These are phyloP conservation scores for Masnerella sp. DNA, from an alignment of 2,888 invertebrate species.

Conservation along the genomic window DNA sequence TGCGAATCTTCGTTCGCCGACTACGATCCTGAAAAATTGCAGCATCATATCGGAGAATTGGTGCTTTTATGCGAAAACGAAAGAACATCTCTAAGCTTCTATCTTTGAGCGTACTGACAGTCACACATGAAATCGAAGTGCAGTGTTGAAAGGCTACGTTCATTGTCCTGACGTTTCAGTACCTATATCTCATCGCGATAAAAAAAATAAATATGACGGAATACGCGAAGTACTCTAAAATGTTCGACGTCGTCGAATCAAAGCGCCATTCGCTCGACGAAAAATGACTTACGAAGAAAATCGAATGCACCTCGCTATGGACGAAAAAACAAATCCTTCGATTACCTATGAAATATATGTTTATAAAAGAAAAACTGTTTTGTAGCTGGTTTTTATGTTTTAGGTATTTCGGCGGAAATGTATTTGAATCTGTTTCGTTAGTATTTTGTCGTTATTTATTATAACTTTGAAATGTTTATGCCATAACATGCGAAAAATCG, in stretches of 20 bases:
- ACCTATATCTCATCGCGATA: constrained; percentile 35
- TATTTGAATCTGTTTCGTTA: no score
- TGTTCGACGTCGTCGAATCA: constrained; percentile 25
- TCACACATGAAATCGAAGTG: constrained; percentile 29
- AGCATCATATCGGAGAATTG: constrained; percentile 19
- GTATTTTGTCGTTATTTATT: no score
- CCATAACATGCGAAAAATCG: no score
- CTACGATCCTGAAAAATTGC: constrained; percentile 31
- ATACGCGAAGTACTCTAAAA: constrained; percentile 15
- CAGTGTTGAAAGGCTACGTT: constrained; percentile 35
- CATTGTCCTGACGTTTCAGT: constrained; percentile 38
- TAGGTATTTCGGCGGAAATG: no score
- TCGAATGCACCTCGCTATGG: no score
- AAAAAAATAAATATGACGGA: constrained; percentile 33
- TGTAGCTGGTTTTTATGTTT: no score
- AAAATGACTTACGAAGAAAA: no score
- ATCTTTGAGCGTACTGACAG: constrained; percentile 25
- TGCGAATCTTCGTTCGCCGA: background rate
- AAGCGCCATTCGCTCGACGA: no score
- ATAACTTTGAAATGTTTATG: no score
- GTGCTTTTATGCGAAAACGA: constrained; percentile 35
- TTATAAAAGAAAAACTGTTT: no score
- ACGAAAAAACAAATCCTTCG: no score
- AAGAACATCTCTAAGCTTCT: constrained; percentile 19
- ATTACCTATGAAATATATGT: no score